Percentiles rank a stretch among this genome's conserved stretches.
These are phyloP conservation scores for Ranitomeya variabilis DNA, from an alignment of 2,113 vertebrate genomes.

Conservation along the genomic window DNA sequence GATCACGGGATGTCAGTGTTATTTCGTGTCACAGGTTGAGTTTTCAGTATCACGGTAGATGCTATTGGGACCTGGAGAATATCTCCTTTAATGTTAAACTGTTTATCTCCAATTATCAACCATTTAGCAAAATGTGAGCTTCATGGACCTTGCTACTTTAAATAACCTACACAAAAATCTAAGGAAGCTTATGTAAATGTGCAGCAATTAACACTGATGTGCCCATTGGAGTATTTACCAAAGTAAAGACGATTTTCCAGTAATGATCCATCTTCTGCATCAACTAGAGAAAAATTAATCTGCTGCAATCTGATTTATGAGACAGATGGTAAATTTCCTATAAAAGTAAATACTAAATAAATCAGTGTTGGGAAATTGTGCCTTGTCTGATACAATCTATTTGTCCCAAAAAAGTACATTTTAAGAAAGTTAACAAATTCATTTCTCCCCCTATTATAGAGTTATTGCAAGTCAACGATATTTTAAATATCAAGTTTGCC, in stretches of 20 bases:
- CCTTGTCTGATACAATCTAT: background rate
- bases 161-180: slow-evolving; percentile 27
- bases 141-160: slow-evolving; percentile 15
- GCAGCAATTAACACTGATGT: slow-evolving; percentile 9
- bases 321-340: background rate
- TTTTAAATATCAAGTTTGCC: background rate
- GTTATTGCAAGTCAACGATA: background rate
- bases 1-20: slow-evolving; percentile 29
- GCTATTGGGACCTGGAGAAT: background rate
- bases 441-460: background rate
- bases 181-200: background rate
- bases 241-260: slow-evolving; percentile 40
- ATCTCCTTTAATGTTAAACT: slow-evolving; percentile 37
- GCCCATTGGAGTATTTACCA: slow-evolving; percentile 23
- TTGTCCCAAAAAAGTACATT: background rate
- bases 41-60: background rate
- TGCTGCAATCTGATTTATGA: background rate
- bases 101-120: slow-evolving; percentile 38
- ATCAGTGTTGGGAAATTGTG: background rate
- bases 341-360: background rate
- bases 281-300: slow-evolving; percentile 6
- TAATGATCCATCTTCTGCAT: background rate
- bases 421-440: background rate
- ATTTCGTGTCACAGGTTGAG: slow-evolving; percentile 35
- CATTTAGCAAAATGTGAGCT: slow-evolving; percentile 32